Base-by-base conservation (phyloP, 2,888 invertebrate genomes). In the Lymantria monacha region DNA sequence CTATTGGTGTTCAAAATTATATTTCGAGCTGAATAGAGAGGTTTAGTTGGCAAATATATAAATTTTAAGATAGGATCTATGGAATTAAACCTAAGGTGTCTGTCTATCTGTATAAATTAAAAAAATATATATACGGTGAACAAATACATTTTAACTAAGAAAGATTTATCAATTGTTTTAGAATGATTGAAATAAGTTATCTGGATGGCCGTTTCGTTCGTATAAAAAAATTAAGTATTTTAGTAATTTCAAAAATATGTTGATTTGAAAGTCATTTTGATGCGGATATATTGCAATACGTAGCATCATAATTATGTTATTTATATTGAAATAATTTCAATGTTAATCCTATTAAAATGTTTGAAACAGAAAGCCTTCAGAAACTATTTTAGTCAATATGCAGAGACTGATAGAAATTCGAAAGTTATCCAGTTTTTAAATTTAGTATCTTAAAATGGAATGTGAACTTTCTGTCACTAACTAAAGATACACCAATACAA, bases 391-490 rank as follows among this genome's bases (percentile, higher is more conserved):
- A 57, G 57, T 57, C 59, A 46, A 45, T 56, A 60, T 50, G 57
- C 63, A 54, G 57, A 70, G 69, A 71, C 66, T 69, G 67, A 61
- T 61, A 61, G 69, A 66, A 64, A 42, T 53, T 52, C 49, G 51
- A 71, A 61, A 52, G 46, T 44, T 47, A 54, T 55, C 55, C 63
- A 53, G 51, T 57, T 53, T 53, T 58, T 59, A 51, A 42, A 55
- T 53, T 55, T 53, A 54, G 37, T 46, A n/a, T 22, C 48, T 52
- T 49, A 46, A 13, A 46, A 47, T 53, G 47, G 44, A 36, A 46
- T 62, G 58, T 66, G 59, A 3, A 22, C 22, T 5, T 22, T 22
- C 22, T 22, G 5, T 22, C 22, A 22, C 3, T 22, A 22, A 22
- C 5, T 22, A 22, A 22, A 22, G 22, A 22, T 22, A 22, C 22